phyloP scores from a whole-genome alignment of 2,888 invertebrate genomes.

The Drosophila cognata region DNA sequence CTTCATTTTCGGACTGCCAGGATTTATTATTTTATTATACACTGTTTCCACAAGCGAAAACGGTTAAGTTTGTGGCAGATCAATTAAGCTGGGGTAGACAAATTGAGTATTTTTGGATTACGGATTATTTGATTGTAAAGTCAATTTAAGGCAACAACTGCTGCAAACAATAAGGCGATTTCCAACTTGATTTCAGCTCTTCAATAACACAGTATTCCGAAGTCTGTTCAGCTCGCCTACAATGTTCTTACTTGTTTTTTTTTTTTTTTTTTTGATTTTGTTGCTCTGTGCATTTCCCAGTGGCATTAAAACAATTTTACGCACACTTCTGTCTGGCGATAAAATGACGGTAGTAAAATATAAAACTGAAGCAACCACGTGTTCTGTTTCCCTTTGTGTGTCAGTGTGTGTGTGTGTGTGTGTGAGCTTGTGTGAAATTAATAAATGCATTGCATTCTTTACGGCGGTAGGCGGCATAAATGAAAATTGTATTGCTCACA shows the following conservation, averaged over 20 bases:
- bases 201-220: background rate
- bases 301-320: constrained; percentile 60
- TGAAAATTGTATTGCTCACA: constrained; percentile 59
- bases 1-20: constrained; percentile 22
- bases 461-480: constrained; percentile 50
- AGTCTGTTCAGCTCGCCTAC: background rate
- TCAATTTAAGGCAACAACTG: background rate
- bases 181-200: no score
- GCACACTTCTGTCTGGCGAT: constrained; percentile 44
- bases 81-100: background rate
- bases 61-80: fast-evolving
- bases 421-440: constrained; percentile 43
- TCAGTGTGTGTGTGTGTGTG: constrained; percentile 7
- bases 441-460: constrained; percentile 66
- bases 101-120: background rate
- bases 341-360: constrained; percentile 27
- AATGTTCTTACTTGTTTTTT: background rate
- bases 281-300: constrained; percentile 29
- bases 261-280: background rate
- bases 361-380: constrained; percentile 21
- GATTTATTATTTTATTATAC: constrained; percentile 39
- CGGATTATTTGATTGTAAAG: background rate
- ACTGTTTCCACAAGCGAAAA: background rate
- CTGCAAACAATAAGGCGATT: background rate
- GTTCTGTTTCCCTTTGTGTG: background rate